These are phyloP conservation scores for Gadopsis bispinosus DNA, from an alignment of 2,797 vertebrate genomes.

Conservation along the genomic window DNA sequence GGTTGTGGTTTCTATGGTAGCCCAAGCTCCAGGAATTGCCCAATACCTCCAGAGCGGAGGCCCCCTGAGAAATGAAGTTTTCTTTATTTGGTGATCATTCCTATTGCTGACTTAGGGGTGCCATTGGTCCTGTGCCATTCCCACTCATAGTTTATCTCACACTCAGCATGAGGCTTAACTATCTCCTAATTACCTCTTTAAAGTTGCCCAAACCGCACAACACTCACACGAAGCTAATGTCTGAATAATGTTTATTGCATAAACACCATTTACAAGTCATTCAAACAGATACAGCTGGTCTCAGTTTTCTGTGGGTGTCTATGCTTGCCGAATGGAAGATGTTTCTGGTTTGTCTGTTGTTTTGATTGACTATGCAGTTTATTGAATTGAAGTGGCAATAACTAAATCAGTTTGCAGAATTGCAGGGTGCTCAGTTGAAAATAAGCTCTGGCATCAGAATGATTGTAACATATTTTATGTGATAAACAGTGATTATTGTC, in stretches of 20 bases:
- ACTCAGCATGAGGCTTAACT: conserved; percentile 69
- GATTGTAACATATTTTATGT: conserved; percentile 12
- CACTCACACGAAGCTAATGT: conserved; percentile 72
- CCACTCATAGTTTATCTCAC: conserved; percentile 69
- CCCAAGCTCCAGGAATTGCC: conserved; percentile 53
- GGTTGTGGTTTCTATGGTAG: conserved; percentile 70
- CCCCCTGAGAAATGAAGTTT: conserved; percentile 56
- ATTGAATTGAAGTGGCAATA: conserved; percentile 40
- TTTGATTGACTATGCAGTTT: conserved; percentile 50
- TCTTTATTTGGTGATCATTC: conserved; percentile 67
- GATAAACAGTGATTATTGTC: conserved; percentile 21
- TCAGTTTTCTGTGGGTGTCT: conserved; percentile 53
- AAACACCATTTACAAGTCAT: conserved; percentile 79
- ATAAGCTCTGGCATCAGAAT: conserved; percentile 10
- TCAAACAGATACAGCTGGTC: conserved; percentile 72
- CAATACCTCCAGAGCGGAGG: conserved; percentile 61
- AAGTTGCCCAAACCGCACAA: conserved; percentile 69
- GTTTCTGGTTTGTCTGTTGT: conserved; percentile 60
- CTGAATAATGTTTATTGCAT: conserved; percentile 78
- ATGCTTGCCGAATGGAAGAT: conserved; percentile 60
- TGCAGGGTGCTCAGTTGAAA: conserved; percentile 1
- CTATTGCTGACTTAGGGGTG: conserved; percentile 56
- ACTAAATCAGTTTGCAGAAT: conserved; percentile 36
- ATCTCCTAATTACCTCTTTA: conserved; percentile 76
- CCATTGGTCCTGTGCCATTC: conserved; percentile 68